Evolutionary conservation across 2,113 vertebrate genomes (phyloP).

Genomic region (Sisor rabdophorus): DNA sequence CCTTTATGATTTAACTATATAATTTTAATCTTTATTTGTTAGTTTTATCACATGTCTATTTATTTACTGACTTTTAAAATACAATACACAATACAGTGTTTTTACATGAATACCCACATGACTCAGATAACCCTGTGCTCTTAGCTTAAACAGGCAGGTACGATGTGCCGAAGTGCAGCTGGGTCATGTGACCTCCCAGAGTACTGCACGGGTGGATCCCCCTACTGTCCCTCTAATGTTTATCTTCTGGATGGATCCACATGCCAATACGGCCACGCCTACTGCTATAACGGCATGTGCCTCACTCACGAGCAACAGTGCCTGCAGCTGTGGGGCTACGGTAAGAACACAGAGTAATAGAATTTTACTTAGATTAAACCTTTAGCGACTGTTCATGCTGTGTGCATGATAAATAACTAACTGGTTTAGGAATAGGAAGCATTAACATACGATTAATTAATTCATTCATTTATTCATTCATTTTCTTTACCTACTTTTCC

Average conservation of each 20-base stretch:
- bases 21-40: background rate
- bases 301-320: conserved; percentile 89
- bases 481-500: too few relatives aligned
- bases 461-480: too few relatives aligned
- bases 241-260: conserved; percentile 84
- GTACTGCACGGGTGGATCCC: conserved; percentile 83
- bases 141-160: conserved; percentile 82
- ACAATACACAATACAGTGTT: background rate
- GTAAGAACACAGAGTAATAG: conserved; percentile 59
- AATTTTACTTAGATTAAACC: background rate
- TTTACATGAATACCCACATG: background rate
- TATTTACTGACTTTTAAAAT: background rate
- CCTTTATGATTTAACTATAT: too few relatives aligned
- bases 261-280: conserved; percentile 75
- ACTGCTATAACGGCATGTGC: conserved; percentile 88
- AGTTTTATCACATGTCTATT: background rate
- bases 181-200: conserved; percentile 90
- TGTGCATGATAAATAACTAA: background rate
- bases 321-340: conserved; percentile 87
- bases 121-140: background rate
- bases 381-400: background rate
- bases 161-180: conserved; percentile 75
- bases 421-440: too few relatives aligned
- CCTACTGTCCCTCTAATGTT: conserved; percentile 83
- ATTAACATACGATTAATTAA: too few relatives aligned